These are phyloP conservation scores for Euphydryas editha DNA, from an alignment of 2,888 invertebrate species.

Conservation along the genomic window DNA sequence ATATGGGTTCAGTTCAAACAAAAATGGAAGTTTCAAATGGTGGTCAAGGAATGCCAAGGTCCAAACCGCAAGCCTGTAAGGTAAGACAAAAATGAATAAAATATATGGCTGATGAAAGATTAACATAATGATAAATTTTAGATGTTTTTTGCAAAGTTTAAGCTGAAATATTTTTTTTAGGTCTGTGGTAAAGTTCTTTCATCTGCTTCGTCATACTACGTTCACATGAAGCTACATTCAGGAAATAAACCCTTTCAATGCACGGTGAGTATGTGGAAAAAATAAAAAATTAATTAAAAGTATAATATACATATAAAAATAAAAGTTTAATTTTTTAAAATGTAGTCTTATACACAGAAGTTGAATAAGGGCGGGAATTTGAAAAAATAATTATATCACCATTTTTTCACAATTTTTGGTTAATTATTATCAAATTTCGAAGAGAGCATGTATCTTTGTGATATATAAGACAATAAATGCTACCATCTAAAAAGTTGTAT, in stretches of 20 bases:
- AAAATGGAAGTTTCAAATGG: constrained; percentile 78
- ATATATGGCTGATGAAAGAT: neutral
- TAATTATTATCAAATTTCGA: too few species aligned
- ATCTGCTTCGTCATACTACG: constrained; percentile 90
- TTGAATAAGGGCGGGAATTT: too few species aligned
- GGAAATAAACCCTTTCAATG: constrained; percentile 92
- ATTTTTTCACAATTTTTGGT: too few species aligned
- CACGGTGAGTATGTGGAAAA: constrained; percentile 84
- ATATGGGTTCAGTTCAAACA: constrained; percentile 78
- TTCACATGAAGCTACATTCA: constrained; percentile 92
- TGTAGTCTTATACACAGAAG: too few species aligned
- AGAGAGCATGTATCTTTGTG: too few species aligned
- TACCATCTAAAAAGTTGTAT: too few species aligned
- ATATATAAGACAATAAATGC: too few species aligned
- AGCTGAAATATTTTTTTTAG: constrained; percentile 47
- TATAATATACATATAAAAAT: too few species aligned
- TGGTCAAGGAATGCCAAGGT: constrained; percentile 77
- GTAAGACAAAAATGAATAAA: constrained; percentile 50
- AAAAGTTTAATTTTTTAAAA: too few species aligned
- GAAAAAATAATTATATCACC: too few species aligned
- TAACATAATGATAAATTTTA: neutral
- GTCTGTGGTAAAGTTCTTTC: constrained; percentile 90
- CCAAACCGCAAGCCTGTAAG: constrained; percentile 90
- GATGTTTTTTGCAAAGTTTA: neutral
- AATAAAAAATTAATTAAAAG: too few species aligned